Evolutionary conservation across 1,140 invertebrate genomes (phyloP), one percentile per base, ranked within the genome.

Genomic region (Drosophila mauritiana): DNA sequence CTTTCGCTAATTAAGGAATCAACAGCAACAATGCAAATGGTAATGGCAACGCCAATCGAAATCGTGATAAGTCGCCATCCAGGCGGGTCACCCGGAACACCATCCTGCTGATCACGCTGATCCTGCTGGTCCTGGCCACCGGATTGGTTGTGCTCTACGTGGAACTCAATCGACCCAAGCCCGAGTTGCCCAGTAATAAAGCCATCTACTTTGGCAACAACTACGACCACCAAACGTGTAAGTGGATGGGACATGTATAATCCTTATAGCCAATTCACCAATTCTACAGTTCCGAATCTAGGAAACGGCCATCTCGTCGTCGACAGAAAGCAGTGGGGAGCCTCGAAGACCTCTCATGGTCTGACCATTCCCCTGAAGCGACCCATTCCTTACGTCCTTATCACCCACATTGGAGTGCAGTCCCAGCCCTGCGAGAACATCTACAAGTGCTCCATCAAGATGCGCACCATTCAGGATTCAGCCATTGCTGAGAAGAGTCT

Each of bases 301-400:
- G 91, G 91, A 91, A 91, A 91, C 51, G 91, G 91, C 53, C 91
- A 92, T 72, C 78, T 90, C 15, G 73, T 93, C 37, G 82, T 94
- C 43, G 65, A 92, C 42, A 91, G 94, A 4, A 42, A 74, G 3
- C 92, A 93, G 72, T 94, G 94, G 94, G 91, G 91, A 17, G 92
- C 93, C 10, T 89, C 93, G 27, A 65, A 68, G 54, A 93, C 92
- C 5, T 81, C 51, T 51, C 3, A 51, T 36, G 20, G 40, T 49
- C 70, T 92, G 4, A 68, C 17, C 6, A 53, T 82, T 22, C 80
- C 76, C 7, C 69, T 93, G 10, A 36, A 17, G 4, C 59, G 61
- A 20, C 93, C 93, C 13, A 83, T 93, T 27, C 72, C 84, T 8
- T 92, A 92, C 57, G 92, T 93, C 4, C 70, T 94, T 1, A 91